A percentile compares a stretch with the other conserved stretches of the same genome.
Evolutionary conservation across 2,113 vertebrate genomes (phyloP).

Genomic region (Nestor notabilis): DNA sequence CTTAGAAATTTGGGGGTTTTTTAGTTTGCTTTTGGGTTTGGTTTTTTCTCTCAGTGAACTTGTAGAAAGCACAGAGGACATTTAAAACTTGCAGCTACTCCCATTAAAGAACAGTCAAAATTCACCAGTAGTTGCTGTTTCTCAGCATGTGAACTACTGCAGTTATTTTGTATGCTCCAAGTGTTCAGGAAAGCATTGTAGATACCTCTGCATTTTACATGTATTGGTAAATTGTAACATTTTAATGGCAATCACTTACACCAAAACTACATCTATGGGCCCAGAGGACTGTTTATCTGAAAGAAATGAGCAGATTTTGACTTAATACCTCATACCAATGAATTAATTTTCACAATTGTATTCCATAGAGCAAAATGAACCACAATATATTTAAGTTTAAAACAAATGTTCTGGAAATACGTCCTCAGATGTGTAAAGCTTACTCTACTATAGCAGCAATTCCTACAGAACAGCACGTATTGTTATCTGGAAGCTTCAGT

Average conservation of each 20-base stretch:
- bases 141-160: not conserved
- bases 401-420: not conserved
- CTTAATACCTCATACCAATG: not conserved
- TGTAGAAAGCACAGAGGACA: not conserved
- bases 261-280: not conserved
- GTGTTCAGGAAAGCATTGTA: not conserved
- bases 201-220: not conserved
- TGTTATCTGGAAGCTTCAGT: not conserved
- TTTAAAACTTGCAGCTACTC: rapidly evolving
- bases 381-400: not conserved
- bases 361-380: not conserved
- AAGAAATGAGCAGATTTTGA: not conserved
- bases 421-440: not conserved
- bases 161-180: not conserved
- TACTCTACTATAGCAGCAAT: not conserved
- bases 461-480: not conserved
- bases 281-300: not conserved
- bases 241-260: not conserved
- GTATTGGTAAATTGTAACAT: not conserved
- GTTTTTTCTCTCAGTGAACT: not conserved
- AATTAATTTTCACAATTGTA: not conserved
- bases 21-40: not conserved
- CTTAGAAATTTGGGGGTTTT: not conserved
- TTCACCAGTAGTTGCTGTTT: not conserved
- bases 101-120: not conserved